Conservation (phyloP, 2,888 invertebrate genomes). For the Iphiclides podalirius region DNA sequence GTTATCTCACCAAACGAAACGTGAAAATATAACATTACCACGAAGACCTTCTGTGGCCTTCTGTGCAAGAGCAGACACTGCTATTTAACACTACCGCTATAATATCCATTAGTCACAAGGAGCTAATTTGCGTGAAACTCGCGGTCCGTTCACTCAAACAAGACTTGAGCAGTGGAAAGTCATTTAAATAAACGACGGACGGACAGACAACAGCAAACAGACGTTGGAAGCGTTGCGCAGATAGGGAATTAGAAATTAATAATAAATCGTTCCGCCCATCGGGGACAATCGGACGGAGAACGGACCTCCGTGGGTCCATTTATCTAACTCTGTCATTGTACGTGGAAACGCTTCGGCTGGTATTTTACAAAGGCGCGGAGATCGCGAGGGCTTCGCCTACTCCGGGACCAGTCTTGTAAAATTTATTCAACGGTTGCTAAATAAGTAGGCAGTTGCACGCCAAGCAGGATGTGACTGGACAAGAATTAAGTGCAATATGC, state of each 20-base stretch:
- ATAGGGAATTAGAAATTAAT: slow-evolving; percentile 22
- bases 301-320: slow-evolving; percentile 10
- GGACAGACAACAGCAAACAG: no score
- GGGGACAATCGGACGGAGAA: slow-evolving; percentile 17
- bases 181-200: no score
- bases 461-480: not conserved
- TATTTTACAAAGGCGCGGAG: slow-evolving; percentile 19
- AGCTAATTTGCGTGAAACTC: no score
- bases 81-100: no score
- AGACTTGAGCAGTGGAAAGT: no score
- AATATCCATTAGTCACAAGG: no score
- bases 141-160: no score
- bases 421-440: slow-evolving; percentile 14
- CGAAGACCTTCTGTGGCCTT: no score
- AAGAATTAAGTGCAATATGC: not conserved
- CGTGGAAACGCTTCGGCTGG: slow-evolving; percentile 14
- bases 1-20: no score
- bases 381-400: slow-evolving; percentile 4
- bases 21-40: no score
- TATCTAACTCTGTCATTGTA: slow-evolving; percentile 19
- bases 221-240: no score
- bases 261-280: slow-evolving; percentile 17
- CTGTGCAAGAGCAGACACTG: no score
- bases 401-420: slow-evolving; percentile 5
- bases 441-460: slow-evolving; percentile 9